Base-by-base conservation (phyloP, 2,888 invertebrate species). In the Agrotis ipsilon region DNA sequence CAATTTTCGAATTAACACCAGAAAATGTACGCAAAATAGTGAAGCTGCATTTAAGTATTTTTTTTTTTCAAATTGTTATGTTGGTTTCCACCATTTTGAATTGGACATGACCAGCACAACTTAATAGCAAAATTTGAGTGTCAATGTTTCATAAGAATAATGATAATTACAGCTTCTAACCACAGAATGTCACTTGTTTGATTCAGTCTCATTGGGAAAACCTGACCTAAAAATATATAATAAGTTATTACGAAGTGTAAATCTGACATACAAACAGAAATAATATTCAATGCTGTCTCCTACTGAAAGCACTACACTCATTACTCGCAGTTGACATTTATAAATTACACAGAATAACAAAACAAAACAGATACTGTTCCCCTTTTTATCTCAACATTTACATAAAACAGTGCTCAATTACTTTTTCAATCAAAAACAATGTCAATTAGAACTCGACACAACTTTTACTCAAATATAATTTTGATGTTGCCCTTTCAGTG, bases 381-480 rank as follows among this genome's bases (percentile, higher is more conserved):
- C 24, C 18, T 32, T 74, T 80, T 69, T 70, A 51, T 66, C 65
- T 63, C 46, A 32, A 45, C 18, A 72, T 63, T 77, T 66, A 51
- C 60, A 71, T 77, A 55, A 66, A 80, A 76, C 58, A 64, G 48
- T 27, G 62, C 63, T 76, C 51, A 70, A 77, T 76, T 67, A 81
- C 72, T 62, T 69, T 75, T 61, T 45, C 52, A 61, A 69, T 70
- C 58, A 32, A 57, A 52, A 77, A 63, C 78, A 70, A 48, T 63
- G 71, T 66, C 81, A 81, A 81, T 76, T 81, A 70, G 45, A 80
- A 68, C 43, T 65, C 19, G n/a, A 32, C 43, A 16, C 67, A 80
- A 75, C 68, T 80, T 39, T 60, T 75, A 63, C 55, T 58, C 51
- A 75, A 71, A 67, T 64, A 59, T 51, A 83, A 84, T 81, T 82